phyloP scores from a whole-genome alignment of 2,888 invertebrate genomes.

The Drosophila mercatorum region DNA sequence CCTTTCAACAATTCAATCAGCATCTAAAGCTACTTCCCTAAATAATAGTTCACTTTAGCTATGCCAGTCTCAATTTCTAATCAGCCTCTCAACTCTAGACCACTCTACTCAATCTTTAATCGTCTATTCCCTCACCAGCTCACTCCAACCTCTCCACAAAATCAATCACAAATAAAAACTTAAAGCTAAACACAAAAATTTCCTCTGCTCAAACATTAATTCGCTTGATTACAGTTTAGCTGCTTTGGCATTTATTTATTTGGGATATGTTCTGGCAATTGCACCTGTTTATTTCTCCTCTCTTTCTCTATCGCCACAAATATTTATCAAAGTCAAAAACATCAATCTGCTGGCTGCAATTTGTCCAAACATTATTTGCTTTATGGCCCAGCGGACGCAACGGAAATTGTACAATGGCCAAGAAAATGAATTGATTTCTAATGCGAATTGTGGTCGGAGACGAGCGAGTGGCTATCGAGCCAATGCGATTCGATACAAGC shows the following conservation, averaged over 20 bases:
- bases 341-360: constrained; percentile 67
- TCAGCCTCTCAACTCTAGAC: too few relatives aligned
- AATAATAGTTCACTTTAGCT: neutral
- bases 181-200: neutral
- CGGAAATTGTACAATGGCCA: constrained; percentile 75
- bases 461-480: constrained; percentile 12
- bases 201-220: neutral
- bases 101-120: neutral
- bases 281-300: constrained; percentile 17
- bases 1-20: too few relatives aligned
- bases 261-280: constrained; percentile 13
- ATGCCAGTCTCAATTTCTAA: too few relatives aligned
- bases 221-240: constrained; percentile 4
- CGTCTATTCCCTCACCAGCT: too few relatives aligned
- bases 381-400: constrained; percentile 34
- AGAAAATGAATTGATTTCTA: constrained; percentile 76
- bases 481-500: constrained; percentile 28
- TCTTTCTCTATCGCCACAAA: constrained; percentile 9
- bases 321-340: constrained; percentile 58
- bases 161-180: neutral
- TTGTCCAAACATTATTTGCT: constrained; percentile 66
- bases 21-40: too few relatives aligned
- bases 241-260: constrained; percentile 24
- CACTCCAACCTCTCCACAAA: neutral
- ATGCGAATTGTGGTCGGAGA: constrained; percentile 48